These are phyloP conservation scores for Galleria mellonella DNA, from an alignment of 1,140 invertebrate genomes.

Conservation along the genomic window DNA sequence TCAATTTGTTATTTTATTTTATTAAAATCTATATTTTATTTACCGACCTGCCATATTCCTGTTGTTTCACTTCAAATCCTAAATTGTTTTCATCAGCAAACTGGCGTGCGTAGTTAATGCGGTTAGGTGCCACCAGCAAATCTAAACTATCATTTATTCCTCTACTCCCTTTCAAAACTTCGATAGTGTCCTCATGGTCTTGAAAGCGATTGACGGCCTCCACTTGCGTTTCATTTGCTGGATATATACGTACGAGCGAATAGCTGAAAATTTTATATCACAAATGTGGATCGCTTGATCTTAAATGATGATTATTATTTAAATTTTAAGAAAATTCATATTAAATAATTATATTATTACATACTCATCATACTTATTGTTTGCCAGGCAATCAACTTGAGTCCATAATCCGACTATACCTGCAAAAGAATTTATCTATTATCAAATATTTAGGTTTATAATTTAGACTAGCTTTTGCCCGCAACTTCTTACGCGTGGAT, in stretches of 20 bases:
- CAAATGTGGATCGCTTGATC: too few species aligned
- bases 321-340: too few species aligned
- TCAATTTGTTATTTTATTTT: too few species aligned
- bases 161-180: conserved; percentile 46
- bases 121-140: conserved; percentile 36
- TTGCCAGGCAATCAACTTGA: conserved; percentile 25
- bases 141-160: conserved; percentile 52
- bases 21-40: too few species aligned
- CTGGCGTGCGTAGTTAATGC: conserved; percentile 17
- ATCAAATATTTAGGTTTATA: too few species aligned
- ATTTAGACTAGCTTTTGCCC: too few species aligned
- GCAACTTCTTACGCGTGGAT: too few species aligned
- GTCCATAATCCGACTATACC: conserved; percentile 26
- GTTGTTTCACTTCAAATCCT: conserved; percentile 26
- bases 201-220: conserved; percentile 23
- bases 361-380: conserved; percentile 43
- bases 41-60: conserved; percentile 60
- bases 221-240: conserved; percentile 26
- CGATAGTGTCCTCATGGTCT: conserved; percentile 23
- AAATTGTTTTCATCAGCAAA: conserved; percentile 26
- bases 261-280: conserved; percentile 31
- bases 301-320: background rate
- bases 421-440: conserved; percentile 17
- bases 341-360: conserved; percentile 5
- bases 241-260: conserved; percentile 37